A percentile compares a stretch with the other conserved stretches of the same genome.
phyloP scores from a whole-genome alignment of 2,113 vertebrate genomes.

The Tapirus terrestris region DNA sequence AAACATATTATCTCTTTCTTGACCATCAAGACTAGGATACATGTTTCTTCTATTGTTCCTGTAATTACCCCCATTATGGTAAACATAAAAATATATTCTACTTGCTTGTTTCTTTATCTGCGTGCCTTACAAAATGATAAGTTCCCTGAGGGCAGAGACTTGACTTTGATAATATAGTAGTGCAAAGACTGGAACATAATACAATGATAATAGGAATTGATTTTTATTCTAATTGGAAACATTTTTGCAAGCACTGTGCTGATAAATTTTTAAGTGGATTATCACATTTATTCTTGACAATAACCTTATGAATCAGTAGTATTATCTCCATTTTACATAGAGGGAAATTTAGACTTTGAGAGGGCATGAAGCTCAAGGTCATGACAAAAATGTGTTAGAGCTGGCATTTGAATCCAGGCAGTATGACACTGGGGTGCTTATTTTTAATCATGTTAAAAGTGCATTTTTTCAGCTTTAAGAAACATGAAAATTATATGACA shows the following conservation, averaged over 20 bases:
- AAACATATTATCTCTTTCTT: background rate
- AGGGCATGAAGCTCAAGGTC: background rate
- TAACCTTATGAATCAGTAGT: background rate
- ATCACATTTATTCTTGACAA: background rate
- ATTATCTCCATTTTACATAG: background rate
- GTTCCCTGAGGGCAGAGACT: background rate
- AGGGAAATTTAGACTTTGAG: background rate
- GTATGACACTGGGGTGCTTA: background rate
- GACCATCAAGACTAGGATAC: background rate
- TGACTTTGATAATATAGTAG: background rate
- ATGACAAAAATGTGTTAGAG: background rate
- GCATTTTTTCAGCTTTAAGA: background rate
- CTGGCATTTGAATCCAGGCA: background rate
- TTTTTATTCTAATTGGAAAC: background rate
- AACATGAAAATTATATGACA: conserved; percentile 13
- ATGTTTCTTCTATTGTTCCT: background rate
- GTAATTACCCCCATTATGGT: background rate
- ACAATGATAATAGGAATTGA: background rate
- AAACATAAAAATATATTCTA: background rate
- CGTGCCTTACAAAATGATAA: background rate
- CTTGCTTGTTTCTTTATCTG: background rate
- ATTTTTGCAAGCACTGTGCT: background rate
- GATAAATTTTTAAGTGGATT: background rate
- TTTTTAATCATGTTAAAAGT: background rate
- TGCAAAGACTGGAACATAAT: background rate